Conservation (phyloP, 1,140 invertebrate genomes). For the Prorops nasuta region DNA sequence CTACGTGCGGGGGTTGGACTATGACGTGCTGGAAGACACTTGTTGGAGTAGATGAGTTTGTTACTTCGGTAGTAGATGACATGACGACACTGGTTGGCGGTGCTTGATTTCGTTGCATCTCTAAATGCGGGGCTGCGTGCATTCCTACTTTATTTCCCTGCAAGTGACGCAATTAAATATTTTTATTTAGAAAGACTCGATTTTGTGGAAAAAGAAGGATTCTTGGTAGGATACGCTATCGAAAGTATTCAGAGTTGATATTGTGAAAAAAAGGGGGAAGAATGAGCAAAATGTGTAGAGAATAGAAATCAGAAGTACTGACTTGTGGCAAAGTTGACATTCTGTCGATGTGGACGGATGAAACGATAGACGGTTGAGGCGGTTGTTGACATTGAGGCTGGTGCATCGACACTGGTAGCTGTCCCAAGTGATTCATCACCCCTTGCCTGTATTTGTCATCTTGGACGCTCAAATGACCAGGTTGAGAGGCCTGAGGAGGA, state of each 20-base stretch:
- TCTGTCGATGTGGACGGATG: constrained; percentile 47
- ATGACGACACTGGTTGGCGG: constrained; percentile 46
- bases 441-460: constrained; percentile 48
- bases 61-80: constrained; percentile 45
- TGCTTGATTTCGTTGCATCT: constrained; percentile 39
- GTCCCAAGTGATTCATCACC: constrained; percentile 42
- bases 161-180: constrained; percentile 11
- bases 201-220: too few species aligned
- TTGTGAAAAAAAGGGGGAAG: too few species aligned
- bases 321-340: constrained; percentile 45
- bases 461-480: constrained; percentile 34
- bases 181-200: constrained; percentile 1
- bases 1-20: constrained; percentile 69
- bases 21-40: constrained; percentile 68
- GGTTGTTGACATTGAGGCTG: constrained; percentile 43
- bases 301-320: constrained; percentile 13
- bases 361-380: constrained; percentile 38
- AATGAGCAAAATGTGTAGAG: too few species aligned
- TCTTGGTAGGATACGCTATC: too few species aligned
- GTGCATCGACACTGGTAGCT: constrained; percentile 39
- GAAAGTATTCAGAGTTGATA: too few species aligned
- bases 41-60: constrained; percentile 44
- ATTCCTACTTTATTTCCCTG: constrained; percentile 42
- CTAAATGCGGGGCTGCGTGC: constrained; percentile 37
- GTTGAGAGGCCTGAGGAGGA: too few species aligned